Base-by-base conservation (phyloP, 1,140 invertebrate genomes). In the Cepaea nemoralis region DNA sequence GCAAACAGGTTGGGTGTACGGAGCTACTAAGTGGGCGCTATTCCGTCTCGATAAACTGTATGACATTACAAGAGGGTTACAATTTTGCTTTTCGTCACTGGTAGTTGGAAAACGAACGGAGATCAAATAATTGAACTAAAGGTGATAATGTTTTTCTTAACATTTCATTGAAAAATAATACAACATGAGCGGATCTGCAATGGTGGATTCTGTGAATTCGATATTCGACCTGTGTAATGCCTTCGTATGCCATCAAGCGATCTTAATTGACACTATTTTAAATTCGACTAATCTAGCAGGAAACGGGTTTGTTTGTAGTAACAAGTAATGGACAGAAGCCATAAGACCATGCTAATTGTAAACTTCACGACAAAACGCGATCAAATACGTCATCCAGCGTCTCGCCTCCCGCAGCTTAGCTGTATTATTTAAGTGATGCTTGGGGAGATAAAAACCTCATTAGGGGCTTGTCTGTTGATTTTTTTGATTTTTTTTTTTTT, bases 121-220 rank as follows among this genome's bases (percentile, higher is more conserved):
- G 40, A 42, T 70, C 69, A 70, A 70, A 31, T 70, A 39, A 69
- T n/a, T 22, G 14, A 37, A 69, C 8, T 22, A 6, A 8, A 70
- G 37, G 40, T 70, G 35, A 22, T 70, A 14, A 70, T 42, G 40
- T 40, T 70, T 42, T 70, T 70, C 69, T 31, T 63, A 27, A 63
- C n/a, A 31, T 14, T 6, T 5, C 33, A 31, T 31, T 27, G 59
- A 31, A 31, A 63, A 63, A 8, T 63, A 63, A 63, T 63, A 14
- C n/a, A 63, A 10, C 22, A 24, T 5, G 16, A 63, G 2, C 27
- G n/a, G 27, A 63, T 16, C 2, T 31, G n/a, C 16, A 6, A n/a
- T n/a, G 59, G 2, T 2, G 27, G n/a, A 16, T 63, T 63, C 27
- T 31, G 27, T 2, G n/a, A n/a, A 31, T 63, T 31, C 27, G 22